These are phyloP conservation scores for Plutomurus gul DNA, from an alignment of 1,140 invertebrate genomes.

Conservation along the genomic window DNA sequence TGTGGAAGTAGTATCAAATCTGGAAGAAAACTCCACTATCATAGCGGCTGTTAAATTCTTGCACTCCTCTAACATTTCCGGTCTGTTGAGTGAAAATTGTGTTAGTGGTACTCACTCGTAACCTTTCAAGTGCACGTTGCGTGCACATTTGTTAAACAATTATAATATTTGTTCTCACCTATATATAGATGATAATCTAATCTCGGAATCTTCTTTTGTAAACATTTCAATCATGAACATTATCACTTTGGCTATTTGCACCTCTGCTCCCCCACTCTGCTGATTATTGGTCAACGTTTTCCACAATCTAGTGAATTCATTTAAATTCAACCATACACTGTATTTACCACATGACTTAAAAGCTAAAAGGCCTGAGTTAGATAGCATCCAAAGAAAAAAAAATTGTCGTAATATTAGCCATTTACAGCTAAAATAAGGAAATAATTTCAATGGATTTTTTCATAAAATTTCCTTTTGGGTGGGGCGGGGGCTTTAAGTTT, in stretches of 20 bases:
- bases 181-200: background rate
- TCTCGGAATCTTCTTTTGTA: constrained; percentile 24
- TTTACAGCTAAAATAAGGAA: too few relatives aligned
- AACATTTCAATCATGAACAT: constrained; percentile 46
- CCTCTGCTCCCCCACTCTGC: constrained; percentile 28
- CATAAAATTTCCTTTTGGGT: too few relatives aligned
- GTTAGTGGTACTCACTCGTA: background rate
- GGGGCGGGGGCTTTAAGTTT: too few relatives aligned
- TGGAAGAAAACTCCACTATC: constrained; percentile 52
- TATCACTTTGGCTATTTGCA: constrained; percentile 49
- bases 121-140: background rate
- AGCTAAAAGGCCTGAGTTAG: too few relatives aligned
- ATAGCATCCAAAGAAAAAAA: too few relatives aligned
- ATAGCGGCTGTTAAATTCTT: constrained; percentile 46
- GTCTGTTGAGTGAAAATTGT: constrained; percentile 8
- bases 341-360: too few relatives aligned
- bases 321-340: too few relatives aligned
- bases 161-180: constrained; percentile 29
- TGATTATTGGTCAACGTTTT: constrained; percentile 27
- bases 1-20: constrained; percentile 39
- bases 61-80: constrained; percentile 51
- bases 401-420: too few relatives aligned
- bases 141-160: background rate
- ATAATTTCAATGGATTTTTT: too few relatives aligned
- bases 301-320: constrained; percentile 50